phyloP scores from a whole-genome alignment of 2,888 invertebrate species.

The Craniophora ligustri region DNA sequence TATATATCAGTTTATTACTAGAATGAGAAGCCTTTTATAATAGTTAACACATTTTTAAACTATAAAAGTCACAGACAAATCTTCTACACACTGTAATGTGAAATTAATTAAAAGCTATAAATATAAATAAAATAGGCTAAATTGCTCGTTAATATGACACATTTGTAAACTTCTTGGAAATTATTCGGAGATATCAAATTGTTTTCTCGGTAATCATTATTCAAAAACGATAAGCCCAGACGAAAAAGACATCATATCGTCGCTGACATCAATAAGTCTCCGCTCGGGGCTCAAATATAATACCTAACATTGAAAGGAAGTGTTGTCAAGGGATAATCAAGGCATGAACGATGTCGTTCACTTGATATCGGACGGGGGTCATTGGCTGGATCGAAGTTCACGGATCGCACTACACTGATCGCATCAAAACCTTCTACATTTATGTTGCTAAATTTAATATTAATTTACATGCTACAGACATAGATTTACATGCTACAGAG shows the following conservation, averaged over 20 bases:
- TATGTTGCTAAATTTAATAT: conserved; percentile 52
- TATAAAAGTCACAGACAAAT: no score
- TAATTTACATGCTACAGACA: no score
- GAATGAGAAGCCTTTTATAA: no score
- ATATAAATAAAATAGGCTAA: neutral
- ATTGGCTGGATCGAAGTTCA: conserved; percentile 77
- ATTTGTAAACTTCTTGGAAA: conserved; percentile 3
- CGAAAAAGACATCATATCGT: conserved; percentile 8
- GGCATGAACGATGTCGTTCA: conserved; percentile 83
- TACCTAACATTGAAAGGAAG: conserved; percentile 73
- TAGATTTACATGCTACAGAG: no score
- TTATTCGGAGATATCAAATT: conserved; percentile 22
- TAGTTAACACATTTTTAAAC: no score
- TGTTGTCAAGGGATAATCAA: conserved; percentile 81
- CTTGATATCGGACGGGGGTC: conserved; percentile 75
- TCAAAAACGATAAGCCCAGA: conserved; percentile 20
- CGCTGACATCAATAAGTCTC: conserved; percentile 38
- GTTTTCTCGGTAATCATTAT: conserved; percentile 18
- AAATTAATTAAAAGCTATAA: no score
- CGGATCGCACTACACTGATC: conserved; percentile 58
- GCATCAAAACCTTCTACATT: conserved; percentile 60
- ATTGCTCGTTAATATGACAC: neutral
- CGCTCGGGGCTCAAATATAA: conserved; percentile 49
- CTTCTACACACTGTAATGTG: no score
- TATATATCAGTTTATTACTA: no score